These are phyloP conservation scores for Otis tarda DNA, from an alignment of 2,113 vertebrate genomes.

Conservation along the genomic window DNA sequence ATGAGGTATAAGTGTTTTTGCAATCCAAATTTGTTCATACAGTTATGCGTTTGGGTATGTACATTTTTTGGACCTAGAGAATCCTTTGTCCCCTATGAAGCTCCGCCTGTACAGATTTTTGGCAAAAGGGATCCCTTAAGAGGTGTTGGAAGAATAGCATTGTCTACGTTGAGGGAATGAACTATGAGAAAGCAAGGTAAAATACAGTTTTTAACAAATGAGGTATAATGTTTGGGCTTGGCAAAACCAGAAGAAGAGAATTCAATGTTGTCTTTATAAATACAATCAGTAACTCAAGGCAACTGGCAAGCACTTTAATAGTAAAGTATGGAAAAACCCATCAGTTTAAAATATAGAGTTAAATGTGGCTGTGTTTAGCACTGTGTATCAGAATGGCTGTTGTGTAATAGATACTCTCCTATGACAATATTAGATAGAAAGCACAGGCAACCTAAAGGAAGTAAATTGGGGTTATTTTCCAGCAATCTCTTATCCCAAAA, in stretches of 20 bases:
- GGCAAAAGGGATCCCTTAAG: background rate
- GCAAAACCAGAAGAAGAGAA: background rate
- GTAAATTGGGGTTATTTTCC: constrained; percentile 40
- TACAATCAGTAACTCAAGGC: background rate
- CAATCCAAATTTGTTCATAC: background rate
- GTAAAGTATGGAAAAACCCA: background rate
- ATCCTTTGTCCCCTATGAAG: background rate
- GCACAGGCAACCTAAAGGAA: background rate
- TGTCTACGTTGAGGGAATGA: background rate
- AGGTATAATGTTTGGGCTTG: background rate
- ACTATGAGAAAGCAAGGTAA: background rate
- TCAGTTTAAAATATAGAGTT: background rate
- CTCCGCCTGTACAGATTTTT: background rate
- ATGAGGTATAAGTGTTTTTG: background rate
- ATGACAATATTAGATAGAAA: background rate
- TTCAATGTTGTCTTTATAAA: background rate
- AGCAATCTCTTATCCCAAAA: constrained; percentile 25
- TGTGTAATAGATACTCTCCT: background rate
- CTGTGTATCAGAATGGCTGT: background rate
- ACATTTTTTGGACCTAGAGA: background rate
- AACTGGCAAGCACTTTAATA: background rate
- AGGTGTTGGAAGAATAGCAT: background rate
- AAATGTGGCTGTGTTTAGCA: background rate
- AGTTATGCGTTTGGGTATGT: background rate
- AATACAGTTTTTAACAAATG: background rate